Evolutionary conservation across 2,797 vertebrate genomes (phyloP).

Genomic region (Sandelia bainsii): DNA sequence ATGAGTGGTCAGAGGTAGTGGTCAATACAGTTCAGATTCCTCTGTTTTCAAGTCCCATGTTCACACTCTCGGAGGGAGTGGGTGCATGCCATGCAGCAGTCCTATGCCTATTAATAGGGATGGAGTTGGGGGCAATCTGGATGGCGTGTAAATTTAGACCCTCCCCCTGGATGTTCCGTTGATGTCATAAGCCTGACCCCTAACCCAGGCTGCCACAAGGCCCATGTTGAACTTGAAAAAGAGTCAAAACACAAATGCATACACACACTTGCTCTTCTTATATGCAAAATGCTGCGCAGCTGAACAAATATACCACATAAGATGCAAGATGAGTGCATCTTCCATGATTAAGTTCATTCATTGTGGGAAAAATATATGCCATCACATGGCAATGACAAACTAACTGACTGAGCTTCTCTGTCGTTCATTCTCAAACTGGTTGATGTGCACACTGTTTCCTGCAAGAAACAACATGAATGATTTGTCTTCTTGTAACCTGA

Average conservation of each 20-base stretch:
- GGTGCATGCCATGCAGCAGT: slow-evolving; percentile 75
- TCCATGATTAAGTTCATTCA: slow-evolving; percentile 5
- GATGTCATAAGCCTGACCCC: slow-evolving; percentile 79
- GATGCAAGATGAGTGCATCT: background rate
- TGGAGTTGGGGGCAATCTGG: slow-evolving; percentile 65
- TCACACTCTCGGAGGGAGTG: slow-evolving; percentile 67
- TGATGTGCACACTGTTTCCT: background rate
- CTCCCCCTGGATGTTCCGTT: slow-evolving; percentile 75
- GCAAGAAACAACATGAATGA: background rate
- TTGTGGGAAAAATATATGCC: background rate
- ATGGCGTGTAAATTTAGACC: slow-evolving; percentile 81
- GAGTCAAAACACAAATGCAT: background rate
- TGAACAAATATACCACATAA: background rate
- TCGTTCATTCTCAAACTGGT: background rate
- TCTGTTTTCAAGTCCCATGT: slow-evolving; percentile 72
- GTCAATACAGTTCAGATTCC: slow-evolving; percentile 75
- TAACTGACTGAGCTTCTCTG: slow-evolving; percentile 5
- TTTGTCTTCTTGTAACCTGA: background rate
- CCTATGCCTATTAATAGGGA: slow-evolving; percentile 82
- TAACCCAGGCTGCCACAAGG: slow-evolving; percentile 73
- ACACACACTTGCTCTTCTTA: background rate
- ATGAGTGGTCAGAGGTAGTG: slow-evolving; percentile 54
- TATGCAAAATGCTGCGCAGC: background rate
- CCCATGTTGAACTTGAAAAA: slow-evolving; percentile 71
- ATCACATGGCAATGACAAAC: slow-evolving; percentile 26